Percentiles rank a stretch among this genome's conserved stretches.
Evolutionary conservation across 2,113 vertebrate genomes (phyloP).

Genomic region (Illadopsis cleaveri): DNA sequence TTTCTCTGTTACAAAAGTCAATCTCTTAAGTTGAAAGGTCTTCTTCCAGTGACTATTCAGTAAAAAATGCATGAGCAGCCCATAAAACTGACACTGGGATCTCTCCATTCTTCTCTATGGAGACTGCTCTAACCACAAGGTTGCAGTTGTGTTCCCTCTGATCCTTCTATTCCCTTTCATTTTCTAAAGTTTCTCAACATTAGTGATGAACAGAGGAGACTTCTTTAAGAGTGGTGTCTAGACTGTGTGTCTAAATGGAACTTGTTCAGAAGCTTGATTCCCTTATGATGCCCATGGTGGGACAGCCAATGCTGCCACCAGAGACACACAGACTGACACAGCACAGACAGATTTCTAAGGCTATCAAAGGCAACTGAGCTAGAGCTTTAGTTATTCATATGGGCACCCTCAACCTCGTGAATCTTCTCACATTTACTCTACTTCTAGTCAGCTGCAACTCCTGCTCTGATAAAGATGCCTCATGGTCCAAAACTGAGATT

Average conservation of each 20-base stretch:
- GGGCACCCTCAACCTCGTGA: neutral
- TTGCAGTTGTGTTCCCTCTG: neutral
- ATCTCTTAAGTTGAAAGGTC: neutral
- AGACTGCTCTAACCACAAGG: neutral
- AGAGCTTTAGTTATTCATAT: neutral
- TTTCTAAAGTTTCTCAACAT: neutral
- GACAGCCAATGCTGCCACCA: neutral
- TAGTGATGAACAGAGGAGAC: neutral
- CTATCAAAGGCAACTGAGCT: neutral
- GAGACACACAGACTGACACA: neutral
- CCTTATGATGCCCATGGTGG: accelerated
- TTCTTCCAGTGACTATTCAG: neutral
- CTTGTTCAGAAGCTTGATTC: neutral
- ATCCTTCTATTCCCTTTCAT: neutral
- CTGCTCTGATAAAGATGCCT: neutral
- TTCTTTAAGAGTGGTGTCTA: neutral
- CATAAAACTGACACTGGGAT: neutral
- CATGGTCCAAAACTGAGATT: neutral
- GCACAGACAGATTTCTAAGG: neutral
- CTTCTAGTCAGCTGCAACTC: neutral
- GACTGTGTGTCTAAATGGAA: neutral
- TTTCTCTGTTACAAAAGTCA: neutral
- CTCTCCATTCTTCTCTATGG: neutral
- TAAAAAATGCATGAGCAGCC: neutral
- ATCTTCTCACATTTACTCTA: neutral